A percentile compares a stretch with the other conserved stretches of the same genome.
These are phyloP conservation scores for Tangara arthus DNA, from an alignment of 2,797 vertebrate genomes.

Conservation along the genomic window DNA sequence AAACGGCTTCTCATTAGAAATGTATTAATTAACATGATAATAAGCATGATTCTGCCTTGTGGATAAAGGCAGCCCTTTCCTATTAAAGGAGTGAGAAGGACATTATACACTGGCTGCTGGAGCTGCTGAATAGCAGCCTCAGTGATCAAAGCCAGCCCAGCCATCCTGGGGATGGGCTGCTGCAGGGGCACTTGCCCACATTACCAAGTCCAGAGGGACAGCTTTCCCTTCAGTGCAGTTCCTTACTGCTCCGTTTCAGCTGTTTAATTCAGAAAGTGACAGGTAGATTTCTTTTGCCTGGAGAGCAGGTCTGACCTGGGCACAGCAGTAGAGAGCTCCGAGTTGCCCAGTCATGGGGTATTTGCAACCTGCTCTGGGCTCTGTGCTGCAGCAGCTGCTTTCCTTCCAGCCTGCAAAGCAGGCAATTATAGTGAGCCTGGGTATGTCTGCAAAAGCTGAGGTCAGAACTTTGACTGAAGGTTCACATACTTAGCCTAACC, in stretches of 20 bases:
- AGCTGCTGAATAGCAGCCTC: not conserved
- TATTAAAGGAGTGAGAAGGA: not conserved
- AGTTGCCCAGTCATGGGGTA: not conserved
- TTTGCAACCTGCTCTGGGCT: not conserved
- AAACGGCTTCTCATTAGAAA: conserved; percentile 37
- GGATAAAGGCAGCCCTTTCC: conserved; percentile 27
- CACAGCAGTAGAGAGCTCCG: not conserved
- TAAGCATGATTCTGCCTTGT: not conserved
- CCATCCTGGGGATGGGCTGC: not conserved
- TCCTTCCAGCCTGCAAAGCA: not conserved
- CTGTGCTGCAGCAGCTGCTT: not conserved
- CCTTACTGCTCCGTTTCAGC: not conserved
- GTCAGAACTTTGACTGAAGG: conserved; percentile 51
- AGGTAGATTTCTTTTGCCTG: not conserved
- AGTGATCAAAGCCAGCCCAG: conserved; percentile 16
- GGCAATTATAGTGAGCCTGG: not conserved
- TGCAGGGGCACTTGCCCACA: not conserved
- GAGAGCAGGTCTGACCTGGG: accelerated
- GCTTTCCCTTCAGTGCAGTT: not conserved
- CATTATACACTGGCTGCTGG: not conserved
- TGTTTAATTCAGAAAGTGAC: not conserved
- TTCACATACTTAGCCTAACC: conserved; percentile 37
- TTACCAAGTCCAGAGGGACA: not conserved
- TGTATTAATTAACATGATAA: conserved; percentile 59
- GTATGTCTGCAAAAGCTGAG: conserved; percentile 2